These are phyloP conservation scores for Drosophila novamexicana DNA, from an alignment of 1,140 invertebrate species.

Conservation along the genomic window DNA sequence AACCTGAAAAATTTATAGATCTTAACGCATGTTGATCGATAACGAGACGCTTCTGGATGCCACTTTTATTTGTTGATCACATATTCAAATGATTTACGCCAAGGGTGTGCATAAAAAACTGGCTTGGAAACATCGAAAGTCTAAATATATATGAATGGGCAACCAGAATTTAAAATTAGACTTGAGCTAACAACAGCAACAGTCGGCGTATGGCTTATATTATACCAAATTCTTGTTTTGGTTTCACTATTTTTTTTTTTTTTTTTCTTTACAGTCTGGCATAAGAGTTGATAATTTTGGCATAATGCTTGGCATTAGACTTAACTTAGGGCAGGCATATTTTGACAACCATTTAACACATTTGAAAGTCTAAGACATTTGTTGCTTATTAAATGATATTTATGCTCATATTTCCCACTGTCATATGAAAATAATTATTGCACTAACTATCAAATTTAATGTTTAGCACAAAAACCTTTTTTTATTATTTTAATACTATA, in stretches of 20 bases:
- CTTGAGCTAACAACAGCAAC: slow-evolving; percentile 17
- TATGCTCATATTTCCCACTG: too few relatives aligned
- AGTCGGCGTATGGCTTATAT: background rate
- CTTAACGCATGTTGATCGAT: slow-evolving; percentile 5
- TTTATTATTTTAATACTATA: too few relatives aligned
- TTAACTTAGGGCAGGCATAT: too few relatives aligned
- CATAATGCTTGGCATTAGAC: too few relatives aligned
- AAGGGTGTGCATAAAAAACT: slow-evolving; percentile 5
- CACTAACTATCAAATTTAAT: too few relatives aligned
- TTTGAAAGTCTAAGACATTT: too few relatives aligned
- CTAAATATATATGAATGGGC: slow-evolving; percentile 22
- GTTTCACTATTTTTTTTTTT: background rate
- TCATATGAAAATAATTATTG: too few relatives aligned
- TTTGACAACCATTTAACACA: too few relatives aligned
- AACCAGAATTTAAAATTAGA: slow-evolving; percentile 18
- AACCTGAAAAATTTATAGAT: background rate
- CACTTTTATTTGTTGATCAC: background rate
- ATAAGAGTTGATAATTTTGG: background rate
- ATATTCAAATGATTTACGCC: background rate
- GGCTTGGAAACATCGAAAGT: slow-evolving; percentile 12
- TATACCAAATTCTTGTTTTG: slow-evolving; percentile 10
- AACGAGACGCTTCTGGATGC: background rate
- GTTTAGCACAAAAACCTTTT: background rate
- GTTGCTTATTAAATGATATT: too few relatives aligned
- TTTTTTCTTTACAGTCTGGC: background rate